These are phyloP conservation scores for Platichthys stellatus DNA, from an alignment of 2,113 vertebrate species.

Conservation along the genomic window DNA sequence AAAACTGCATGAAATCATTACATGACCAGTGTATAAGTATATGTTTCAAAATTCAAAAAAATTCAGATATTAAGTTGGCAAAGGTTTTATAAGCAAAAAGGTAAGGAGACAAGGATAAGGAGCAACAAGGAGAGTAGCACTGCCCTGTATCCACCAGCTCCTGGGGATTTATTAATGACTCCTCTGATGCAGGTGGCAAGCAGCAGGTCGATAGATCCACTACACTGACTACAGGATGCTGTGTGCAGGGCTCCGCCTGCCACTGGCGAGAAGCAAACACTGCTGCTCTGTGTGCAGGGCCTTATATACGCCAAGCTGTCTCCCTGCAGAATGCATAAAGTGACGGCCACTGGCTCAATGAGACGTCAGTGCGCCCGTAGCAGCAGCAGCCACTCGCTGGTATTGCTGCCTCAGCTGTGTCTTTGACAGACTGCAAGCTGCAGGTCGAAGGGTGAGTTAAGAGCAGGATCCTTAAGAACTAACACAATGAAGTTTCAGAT, in stretches of 20 bases:
- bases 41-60: too few species aligned
- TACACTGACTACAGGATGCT: constrained; percentile 21
- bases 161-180: constrained; percentile 39
- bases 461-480: too few species aligned
- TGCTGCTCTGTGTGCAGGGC: constrained; percentile 37
- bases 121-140: background rate
- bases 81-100: too few species aligned
- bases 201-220: constrained; percentile 42
- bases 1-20: too few species aligned
- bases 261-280: constrained; percentile 43
- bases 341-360: background rate
- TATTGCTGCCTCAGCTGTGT: constrained; percentile 35
- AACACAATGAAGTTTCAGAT: too few species aligned
- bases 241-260: constrained; percentile 12
- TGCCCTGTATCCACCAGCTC: constrained; percentile 4
- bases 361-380: constrained; percentile 1
- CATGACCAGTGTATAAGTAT: too few species aligned
- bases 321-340: constrained; percentile 2
- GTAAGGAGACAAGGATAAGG: too few species aligned
- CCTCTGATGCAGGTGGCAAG: constrained; percentile 24
- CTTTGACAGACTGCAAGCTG: too few species aligned
- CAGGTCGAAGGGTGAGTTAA: too few species aligned
- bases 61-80: too few species aligned
- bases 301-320: constrained; percentile 21
- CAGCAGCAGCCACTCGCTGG: constrained; percentile 41